Evolutionary conservation across 1,140 invertebrate genomes (phyloP).

Genomic region (Drosophila hydei): DNA sequence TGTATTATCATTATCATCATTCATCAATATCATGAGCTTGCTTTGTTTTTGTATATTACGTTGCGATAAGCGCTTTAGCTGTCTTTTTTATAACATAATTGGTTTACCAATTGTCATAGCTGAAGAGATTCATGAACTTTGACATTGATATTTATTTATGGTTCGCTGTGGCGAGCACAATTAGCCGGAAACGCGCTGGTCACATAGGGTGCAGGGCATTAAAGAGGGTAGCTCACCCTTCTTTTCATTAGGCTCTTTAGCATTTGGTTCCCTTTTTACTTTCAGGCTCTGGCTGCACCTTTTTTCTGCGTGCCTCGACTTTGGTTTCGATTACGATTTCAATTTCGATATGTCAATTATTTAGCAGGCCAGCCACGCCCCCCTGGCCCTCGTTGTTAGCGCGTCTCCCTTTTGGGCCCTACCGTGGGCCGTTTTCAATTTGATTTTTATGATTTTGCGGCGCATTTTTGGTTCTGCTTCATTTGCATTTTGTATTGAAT

Average conservation of each 20-base stretch:
- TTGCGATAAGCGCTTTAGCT: slow-evolving; percentile 59
- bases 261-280: slow-evolving; percentile 1
- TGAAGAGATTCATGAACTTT: slow-evolving; percentile 27
- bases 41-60: too few species aligned
- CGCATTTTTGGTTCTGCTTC: slow-evolving; percentile 53
- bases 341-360: slow-evolving; percentile 62
- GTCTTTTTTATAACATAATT: slow-evolving; percentile 32
- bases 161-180: slow-evolving; percentile 29
- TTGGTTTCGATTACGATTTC: slow-evolving; percentile 34
- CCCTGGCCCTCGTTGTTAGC: neutral
- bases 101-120: slow-evolving; percentile 28
- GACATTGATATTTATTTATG: slow-evolving; percentile 36
- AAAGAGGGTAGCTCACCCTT: slow-evolving; percentile 3
- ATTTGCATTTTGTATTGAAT: slow-evolving; percentile 82
- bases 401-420: slow-evolving; percentile 3
- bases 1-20: slow-evolving; percentile 19
- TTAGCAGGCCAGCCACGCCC: slow-evolving; percentile 6
- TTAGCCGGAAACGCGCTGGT: slow-evolving; percentile 52
- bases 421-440: slow-evolving; percentile 53
- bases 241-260: neutral
- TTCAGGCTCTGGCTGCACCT: slow-evolving; percentile 5
- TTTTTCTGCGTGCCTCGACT: slow-evolving; percentile 27
- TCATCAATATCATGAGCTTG: slow-evolving; percentile 20
- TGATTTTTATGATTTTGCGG: slow-evolving; percentile 76
- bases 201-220: too few species aligned